Percentiles rank a stretch among this genome's conserved stretches.
Conservation (phyloP, 2,888 invertebrate species). For the Dicyrtomina minuta region DNA sequence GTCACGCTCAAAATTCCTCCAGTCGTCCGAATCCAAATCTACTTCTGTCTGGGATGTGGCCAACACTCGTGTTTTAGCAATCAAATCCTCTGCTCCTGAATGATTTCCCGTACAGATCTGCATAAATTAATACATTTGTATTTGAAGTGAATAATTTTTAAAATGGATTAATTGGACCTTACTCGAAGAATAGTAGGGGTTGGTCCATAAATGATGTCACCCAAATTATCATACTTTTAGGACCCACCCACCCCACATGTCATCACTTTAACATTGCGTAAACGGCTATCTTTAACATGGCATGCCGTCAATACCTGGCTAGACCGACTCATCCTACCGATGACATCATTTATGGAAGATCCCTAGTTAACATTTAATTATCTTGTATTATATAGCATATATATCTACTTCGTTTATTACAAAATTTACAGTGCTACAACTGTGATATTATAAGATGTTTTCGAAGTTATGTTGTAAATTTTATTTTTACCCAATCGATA, state of each 20-base stretch:
- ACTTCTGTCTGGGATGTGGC: constrained; percentile 34
- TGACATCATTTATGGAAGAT: too few relatives aligned
- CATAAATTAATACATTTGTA: too few relatives aligned
- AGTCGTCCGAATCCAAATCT: constrained; percentile 32
- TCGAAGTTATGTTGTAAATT: too few relatives aligned
- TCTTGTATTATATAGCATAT: not conserved
- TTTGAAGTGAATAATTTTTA: not conserved
- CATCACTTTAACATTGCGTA: too few relatives aligned
- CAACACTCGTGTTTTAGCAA: constrained; percentile 31
- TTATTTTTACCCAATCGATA: constrained; percentile 46
- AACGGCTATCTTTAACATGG: too few relatives aligned
- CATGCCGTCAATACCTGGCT: too few relatives aligned
- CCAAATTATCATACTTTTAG: too few relatives aligned
- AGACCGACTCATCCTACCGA: too few relatives aligned
- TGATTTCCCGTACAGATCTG: constrained; percentile 26
- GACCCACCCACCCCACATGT: too few relatives aligned
- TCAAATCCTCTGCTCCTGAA: constrained; percentile 8
- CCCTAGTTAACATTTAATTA: too few relatives aligned
- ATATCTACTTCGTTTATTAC: too few relatives aligned
- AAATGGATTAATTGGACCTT: not conserved
- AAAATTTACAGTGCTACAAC: not conserved
- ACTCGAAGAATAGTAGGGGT: not conserved
- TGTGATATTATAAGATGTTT: too few relatives aligned
- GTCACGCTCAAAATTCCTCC: constrained; percentile 37
- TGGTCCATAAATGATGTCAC: not conserved